Percentiles rank a stretch among this genome's conserved stretches.
These are phyloP conservation scores for Drosophila prolongata DNA, from an alignment of 2,888 invertebrate species.

Conservation along the genomic window DNA sequence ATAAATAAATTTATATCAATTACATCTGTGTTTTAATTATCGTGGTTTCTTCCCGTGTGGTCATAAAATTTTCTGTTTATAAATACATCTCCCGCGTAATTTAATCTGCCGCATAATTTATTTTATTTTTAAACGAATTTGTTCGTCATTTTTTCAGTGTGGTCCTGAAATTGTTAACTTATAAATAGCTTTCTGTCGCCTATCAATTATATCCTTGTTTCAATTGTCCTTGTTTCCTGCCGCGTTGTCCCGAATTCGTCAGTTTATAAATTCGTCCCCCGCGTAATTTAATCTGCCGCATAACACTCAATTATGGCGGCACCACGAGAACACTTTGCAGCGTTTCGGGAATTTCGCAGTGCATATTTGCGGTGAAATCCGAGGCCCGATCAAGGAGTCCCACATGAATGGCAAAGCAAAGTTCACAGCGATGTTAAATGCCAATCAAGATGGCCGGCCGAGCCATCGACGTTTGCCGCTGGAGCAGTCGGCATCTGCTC, in stretches of 20 bases:
- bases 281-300: conserved; percentile 48
- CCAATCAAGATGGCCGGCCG: conserved; percentile 62
- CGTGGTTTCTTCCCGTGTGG: no score
- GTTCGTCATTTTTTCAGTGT: background rate
- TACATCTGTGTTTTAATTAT: no score
- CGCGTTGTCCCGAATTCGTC: background rate
- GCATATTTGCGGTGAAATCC: conserved; percentile 67
- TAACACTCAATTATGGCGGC: conserved; percentile 42
- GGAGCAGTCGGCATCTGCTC: conserved; percentile 42
- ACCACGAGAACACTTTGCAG: conserved; percentile 28
- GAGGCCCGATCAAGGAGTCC: conserved; percentile 8
- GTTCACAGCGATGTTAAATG: conserved; percentile 72
- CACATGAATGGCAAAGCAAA: conserved; percentile 51
- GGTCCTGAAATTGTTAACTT: background rate
- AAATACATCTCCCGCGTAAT: no score
- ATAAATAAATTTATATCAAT: no score
- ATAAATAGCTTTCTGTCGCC: background rate
- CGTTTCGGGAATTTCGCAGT: conserved; percentile 36
- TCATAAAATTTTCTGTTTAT: no score
- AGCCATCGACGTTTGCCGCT: conserved; percentile 30
- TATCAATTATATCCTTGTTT: background rate
- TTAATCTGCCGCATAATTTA: no score
- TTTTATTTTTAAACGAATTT: no score
- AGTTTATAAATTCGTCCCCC: conserved; percentile 36
- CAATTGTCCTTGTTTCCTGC: background rate